Conservation (phyloP, 2,888 invertebrate species). For the Zhuqinia jingwanae region DNA sequence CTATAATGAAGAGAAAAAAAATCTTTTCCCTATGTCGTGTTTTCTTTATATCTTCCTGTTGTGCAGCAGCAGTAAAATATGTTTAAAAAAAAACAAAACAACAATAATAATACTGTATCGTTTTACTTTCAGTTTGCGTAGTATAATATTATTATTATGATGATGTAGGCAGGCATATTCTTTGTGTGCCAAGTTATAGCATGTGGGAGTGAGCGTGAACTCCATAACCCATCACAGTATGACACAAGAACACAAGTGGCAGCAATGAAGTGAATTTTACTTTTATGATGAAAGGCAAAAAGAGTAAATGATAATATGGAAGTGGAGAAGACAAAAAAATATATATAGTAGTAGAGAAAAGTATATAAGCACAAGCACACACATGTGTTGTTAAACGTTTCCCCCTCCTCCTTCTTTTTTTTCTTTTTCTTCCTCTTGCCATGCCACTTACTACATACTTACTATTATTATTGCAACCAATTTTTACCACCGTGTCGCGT, state of each 20-base stretch:
- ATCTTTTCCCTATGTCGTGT: too few relatives aligned
- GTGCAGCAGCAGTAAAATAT: not conserved
- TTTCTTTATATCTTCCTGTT: too few relatives aligned
- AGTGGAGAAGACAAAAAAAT: not conserved
- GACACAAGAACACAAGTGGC: slow-evolving; percentile 46
- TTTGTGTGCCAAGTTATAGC: slow-evolving; percentile 62
- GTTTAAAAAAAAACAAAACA: too few relatives aligned
- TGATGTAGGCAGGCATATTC: slow-evolving; percentile 20
- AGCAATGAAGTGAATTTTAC: slow-evolving; percentile 39
- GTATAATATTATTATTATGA: slow-evolving; percentile 4
- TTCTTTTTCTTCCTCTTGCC: slow-evolving; percentile 15
- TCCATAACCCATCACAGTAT: slow-evolving; percentile 56
- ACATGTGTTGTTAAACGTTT: slow-evolving; percentile 38
- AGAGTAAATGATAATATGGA: slow-evolving; percentile 10
- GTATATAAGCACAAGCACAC: slow-evolving; percentile 5
- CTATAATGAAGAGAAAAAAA: too few relatives aligned
- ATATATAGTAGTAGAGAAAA: not conserved
- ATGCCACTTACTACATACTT: not conserved
- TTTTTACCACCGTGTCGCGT: slow-evolving; percentile 65
- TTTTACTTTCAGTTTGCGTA: slow-evolving; percentile 4
- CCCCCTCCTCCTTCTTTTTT: slow-evolving; percentile 19
- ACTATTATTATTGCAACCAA: slow-evolving; percentile 11
- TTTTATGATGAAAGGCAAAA: slow-evolving; percentile 16
- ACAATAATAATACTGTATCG: slow-evolving; percentile 34
- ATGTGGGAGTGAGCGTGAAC: slow-evolving; percentile 56